A percentile compares a stretch with the other conserved stretches of the same genome.
Conservation (phyloP, 1,140 invertebrate species). For the Probaryconus sp. region DNA sequence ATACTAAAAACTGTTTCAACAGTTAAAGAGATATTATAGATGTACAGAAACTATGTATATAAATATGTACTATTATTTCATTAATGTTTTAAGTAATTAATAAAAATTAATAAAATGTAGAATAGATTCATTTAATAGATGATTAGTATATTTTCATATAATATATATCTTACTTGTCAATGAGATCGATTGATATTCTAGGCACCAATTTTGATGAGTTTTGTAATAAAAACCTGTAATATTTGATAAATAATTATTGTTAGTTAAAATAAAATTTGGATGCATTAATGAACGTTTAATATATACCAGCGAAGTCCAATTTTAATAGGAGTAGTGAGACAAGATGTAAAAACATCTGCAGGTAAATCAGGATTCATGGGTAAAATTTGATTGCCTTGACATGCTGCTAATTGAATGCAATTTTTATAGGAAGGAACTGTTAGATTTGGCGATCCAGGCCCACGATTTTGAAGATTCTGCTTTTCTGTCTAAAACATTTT, state of each 20-base stretch:
- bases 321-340: conserved; percentile 98
- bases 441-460: conserved; percentile 65
- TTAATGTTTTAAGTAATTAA: no score
- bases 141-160: conserved; percentile 6
- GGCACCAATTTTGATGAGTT: conserved; percentile 89
- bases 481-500: conserved; percentile 69
- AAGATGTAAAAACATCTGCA: conserved; percentile 99
- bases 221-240: conserved; percentile 89
- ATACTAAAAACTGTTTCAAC: no score
- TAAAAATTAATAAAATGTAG: no score
- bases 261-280: neutral
- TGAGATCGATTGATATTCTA: conserved; percentile 87
- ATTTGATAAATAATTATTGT: conserved; percentile 15
- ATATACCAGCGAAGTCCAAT: conserved; percentile 93
- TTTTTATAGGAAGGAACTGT: conserved; percentile 85
- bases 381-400: conserved; percentile 92
- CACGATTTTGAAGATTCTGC: conserved; percentile 73
- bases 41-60: no score
- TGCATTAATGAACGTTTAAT: conserved; percentile 11
- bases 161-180: conserved; percentile 88
- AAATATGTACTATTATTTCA: no score
- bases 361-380: conserved; percentile 99
- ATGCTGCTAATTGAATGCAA: conserved; percentile 98
- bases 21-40: no score
- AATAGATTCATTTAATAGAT: neutral